Base-by-base conservation (phyloP, 2,797 vertebrate genomes). In the Sebastes matsubarae region DNA sequence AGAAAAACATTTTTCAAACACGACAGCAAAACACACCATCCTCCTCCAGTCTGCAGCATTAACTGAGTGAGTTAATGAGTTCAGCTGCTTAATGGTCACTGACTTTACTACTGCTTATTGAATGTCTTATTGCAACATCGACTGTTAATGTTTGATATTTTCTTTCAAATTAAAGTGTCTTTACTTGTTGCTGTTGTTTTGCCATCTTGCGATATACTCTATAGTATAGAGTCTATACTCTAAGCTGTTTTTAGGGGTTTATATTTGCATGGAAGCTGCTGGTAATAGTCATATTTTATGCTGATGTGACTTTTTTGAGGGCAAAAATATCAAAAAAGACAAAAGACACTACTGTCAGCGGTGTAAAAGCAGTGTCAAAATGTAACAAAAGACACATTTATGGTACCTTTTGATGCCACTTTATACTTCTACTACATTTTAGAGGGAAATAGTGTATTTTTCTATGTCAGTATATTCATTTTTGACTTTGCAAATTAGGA, bases 1-100 rank as follows among this genome's bases (percentile, higher is more conserved):
- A 87, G 84, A 87, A 85, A 89, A 87, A 89, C 83, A 84, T 81
- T 86, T 86, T 90, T 85, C 68, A 89, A 83, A 87, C 72, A 77
- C 75, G 27, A 72, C 83, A 88, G 83, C 86, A 91, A 86, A 87
- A 87, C 73, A 83, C 69, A 76, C 38, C 38, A 42, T 24, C 50
- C 84, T 78, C 71, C 75, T 72, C 66, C 72, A 52, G 32, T 75
- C 60, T 66, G 75, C 63, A 61, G 42, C 24, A 57, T 69, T 30
- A 76, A 65, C 59, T 10, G 42, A 68, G 55, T 18, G 66, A 79
- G 77, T 61, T 83, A 72, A 67, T 74, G 65, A 81, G 68, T 76
- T 82, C 27, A 69, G 75, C 70, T 63, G 61, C 36, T 67, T n/a
- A 11, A 55, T 77, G 75, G 85, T 79, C 81, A 87, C 58, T 34